Conservation (phyloP, 2,797 vertebrate genomes). For the Danio choprae region DNA sequence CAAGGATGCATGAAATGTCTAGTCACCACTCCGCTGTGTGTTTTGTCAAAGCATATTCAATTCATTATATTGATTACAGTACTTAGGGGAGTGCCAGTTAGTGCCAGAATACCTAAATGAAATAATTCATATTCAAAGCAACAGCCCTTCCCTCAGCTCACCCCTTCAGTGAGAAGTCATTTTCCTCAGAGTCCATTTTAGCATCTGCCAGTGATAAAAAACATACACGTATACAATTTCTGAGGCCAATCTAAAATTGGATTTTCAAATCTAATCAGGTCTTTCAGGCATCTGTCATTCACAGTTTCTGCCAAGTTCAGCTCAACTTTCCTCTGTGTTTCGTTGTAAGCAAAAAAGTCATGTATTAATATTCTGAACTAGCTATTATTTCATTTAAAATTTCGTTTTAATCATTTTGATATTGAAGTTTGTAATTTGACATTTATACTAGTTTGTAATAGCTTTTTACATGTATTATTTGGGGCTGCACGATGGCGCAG, state of each 20-base stretch:
- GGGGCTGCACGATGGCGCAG: too few relatives aligned
- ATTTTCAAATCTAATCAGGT: conserved; percentile 59
- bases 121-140: conserved; percentile 55
- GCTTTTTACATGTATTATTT: too few relatives aligned
- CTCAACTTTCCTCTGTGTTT: conserved; percentile 12
- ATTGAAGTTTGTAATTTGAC: not conserved
- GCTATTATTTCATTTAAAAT: not conserved
- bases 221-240: conserved; percentile 33
- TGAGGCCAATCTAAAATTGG: conserved; percentile 52
- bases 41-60: conserved; percentile 53
- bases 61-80: conserved; percentile 56
- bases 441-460: not conserved
- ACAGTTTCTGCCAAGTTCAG: conserved; percentile 37
- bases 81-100: conserved; percentile 45
- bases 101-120: conserved; percentile 48
- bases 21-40: conserved; percentile 30
- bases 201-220: conserved; percentile 50
- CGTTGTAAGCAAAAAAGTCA: conserved; percentile 21
- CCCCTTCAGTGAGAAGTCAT: conserved; percentile 49
- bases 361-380: not conserved
- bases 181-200: conserved; percentile 52
- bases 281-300: conserved; percentile 51
- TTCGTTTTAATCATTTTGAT: not conserved
- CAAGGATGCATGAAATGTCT: conserved; percentile 33
- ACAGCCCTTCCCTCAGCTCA: conserved; percentile 25